Base-by-base conservation (phyloP, 2,888 invertebrate species). In the Furcula furcula region DNA sequence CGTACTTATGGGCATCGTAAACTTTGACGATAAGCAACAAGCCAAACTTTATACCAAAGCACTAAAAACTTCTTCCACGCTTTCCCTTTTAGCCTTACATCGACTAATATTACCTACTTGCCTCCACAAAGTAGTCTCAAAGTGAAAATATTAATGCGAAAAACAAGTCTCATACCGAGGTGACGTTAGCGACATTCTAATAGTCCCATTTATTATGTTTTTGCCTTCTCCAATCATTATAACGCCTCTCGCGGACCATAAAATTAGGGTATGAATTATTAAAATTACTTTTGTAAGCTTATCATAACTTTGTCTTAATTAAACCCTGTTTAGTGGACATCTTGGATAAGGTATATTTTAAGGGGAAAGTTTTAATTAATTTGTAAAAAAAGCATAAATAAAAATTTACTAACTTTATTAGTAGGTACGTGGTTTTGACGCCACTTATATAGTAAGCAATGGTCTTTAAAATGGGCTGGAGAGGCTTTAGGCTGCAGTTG, bases 221-320 rank as follows among this genome's bases (percentile, higher is more conserved):
- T 48, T 47, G 30, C 37, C 36, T 49, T 40, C 43, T 39, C 46
- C 36, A 51, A 46, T 48, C 36, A 38, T 48, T 46, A 53, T 44
- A 53, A 31, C 31, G 40, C 31, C 37, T 50, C 47, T 42, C 29
- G 43, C 35, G 34, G 43, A 43, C 55, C 63, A 51, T 58, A 37
- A 60, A 61, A 63, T 61, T 55, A 54, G 43, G 49, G 53, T 48
- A 45, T 55, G 47, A 64, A 60, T 55, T 65, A 66, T 64, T 54
- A 44, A 61, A 52, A 65, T 64, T 53, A 53, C 50, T 60, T 55
- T 52, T 42, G 48, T 48, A 50, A 49, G 46, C 42, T 43, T 43
- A 45, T 43, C 47, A 35, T 51, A 55, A 58, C 48, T 51, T 46
- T 7, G 21, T 29, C 29, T 33, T 44, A 46, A 40, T 59, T 26